Evolutionary conservation across 2,888 invertebrate species (phyloP).

Genomic region (Rhingia rostrata): DNA sequence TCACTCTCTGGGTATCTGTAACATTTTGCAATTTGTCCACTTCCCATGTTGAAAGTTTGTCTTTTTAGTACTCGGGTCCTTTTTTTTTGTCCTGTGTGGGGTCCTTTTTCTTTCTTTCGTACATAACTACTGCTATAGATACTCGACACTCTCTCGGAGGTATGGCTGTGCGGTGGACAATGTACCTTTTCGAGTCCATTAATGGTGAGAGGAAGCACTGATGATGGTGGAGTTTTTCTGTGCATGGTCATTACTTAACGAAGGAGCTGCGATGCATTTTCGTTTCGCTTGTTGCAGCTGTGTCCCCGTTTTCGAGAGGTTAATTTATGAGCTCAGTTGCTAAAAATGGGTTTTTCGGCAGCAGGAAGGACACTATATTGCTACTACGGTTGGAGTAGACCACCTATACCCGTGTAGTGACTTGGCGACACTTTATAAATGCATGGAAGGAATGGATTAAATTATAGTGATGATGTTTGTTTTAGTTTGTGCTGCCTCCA

Average conservation of each 20-base stretch:
- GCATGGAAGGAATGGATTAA: slow-evolving; percentile 67
- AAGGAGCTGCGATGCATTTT: slow-evolving; percentile 79
- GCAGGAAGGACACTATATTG: slow-evolving; percentile 65
- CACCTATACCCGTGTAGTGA: not conserved
- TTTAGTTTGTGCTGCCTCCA: slow-evolving; percentile 29
- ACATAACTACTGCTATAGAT: not conserved
- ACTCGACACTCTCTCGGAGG: not conserved
- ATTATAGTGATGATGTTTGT: slow-evolving; percentile 70
- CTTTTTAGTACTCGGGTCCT: slow-evolving; percentile 49
- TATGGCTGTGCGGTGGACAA: slow-evolving; percentile 6
- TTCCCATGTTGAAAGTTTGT: slow-evolving; percentile 70
- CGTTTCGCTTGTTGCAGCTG: slow-evolving; percentile 81
- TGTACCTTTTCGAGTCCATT: slow-evolving; percentile 67
- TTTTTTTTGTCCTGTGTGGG: slow-evolving; percentile 6
- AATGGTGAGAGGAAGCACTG: slow-evolving; percentile 53
- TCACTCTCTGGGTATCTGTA: slow-evolving; percentile 53
- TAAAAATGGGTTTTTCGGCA: slow-evolving; percentile 71
- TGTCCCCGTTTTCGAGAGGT: slow-evolving; percentile 74
- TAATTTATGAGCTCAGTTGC: slow-evolving; percentile 71
- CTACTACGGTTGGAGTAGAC: not conserved
- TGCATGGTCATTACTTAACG: slow-evolving; percentile 74
- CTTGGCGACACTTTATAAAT: slow-evolving; percentile 68
- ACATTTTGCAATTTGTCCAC: slow-evolving; percentile 72
- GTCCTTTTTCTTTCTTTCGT: slow-evolving; percentile 4
- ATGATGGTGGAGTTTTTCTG: slow-evolving; percentile 49